Base-by-base conservation (phyloP, 2,113 vertebrate species). In the Alouatta palliata region DNA sequence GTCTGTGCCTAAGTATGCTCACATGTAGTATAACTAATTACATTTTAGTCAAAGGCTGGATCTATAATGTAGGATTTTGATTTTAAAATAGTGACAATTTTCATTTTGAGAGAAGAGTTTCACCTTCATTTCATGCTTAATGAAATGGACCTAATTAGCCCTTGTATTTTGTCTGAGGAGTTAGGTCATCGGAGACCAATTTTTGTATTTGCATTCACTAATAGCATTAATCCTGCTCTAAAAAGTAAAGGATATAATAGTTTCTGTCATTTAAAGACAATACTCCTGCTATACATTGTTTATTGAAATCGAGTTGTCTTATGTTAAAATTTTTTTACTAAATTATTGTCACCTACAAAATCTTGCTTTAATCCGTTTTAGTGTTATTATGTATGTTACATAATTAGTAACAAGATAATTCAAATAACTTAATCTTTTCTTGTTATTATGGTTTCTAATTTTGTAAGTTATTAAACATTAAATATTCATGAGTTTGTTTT, bases 391-490 rank as follows among this genome's bases (percentile, higher is more conserved):
- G 94, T 93, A 35, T 58, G 16, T 7, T 61, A 45, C 27, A 75
- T 68, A 6, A 58, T 90, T 75, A 90, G 19, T 90, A 84, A 40
- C 11, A 79, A 90, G 17, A 96, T 93, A 92, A 73, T 84, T 82
- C 75, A 73, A 95, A 79, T 76, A 58, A 2, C 9, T 75, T 66
- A 77, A 81, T 90, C 5, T 45, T 45, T 86, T 76, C 13, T 87
- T 77, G 27, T 90, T 96, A 95, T 76, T 94, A 87, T 71, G 43
- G 61, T 20, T 40, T 86, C 13, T 52, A 95, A 97, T 95, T 96
- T 95, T 96, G n/a, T 95, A 89, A 93, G 76, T 95, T 97, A 97
- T 95, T 96, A 96, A 94, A 79, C 13, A 90, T 94, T 94, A 95
- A 97, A 95, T 94, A 97, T 95, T 95, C 75, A 96, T 92, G 37